Conservation (phyloP, 1,140 invertebrate species). For the Drosophila micromelanica region DNA sequence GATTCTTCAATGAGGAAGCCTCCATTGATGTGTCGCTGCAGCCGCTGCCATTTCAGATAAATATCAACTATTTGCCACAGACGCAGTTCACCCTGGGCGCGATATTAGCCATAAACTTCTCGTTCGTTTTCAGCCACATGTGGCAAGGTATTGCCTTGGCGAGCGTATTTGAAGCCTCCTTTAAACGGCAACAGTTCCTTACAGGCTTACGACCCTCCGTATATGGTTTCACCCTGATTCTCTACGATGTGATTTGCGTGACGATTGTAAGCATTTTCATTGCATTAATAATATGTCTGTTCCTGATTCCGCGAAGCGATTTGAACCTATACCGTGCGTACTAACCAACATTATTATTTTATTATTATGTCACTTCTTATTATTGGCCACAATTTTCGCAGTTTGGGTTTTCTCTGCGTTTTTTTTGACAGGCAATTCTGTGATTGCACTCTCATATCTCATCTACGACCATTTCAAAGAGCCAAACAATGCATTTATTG, state of each 20-base stretch:
- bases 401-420: constrained; percentile 24
- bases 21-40: constrained; percentile 55
- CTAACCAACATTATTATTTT: neutral
- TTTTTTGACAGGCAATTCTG: constrained; percentile 10
- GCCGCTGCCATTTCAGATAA: constrained; percentile 35
- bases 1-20: constrained; percentile 42
- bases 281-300: constrained; percentile 8
- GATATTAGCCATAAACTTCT: constrained; percentile 36
- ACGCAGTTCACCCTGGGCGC: constrained; percentile 24
- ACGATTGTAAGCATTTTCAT: neutral
- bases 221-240: neutral
- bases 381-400: constrained; percentile 5
- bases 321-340: constrained; percentile 23
- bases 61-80: constrained; percentile 32
- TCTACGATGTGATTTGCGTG: constrained; percentile 2
- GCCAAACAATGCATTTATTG: constrained; percentile 20
- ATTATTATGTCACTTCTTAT: neutral
- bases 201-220: constrained; percentile 25
- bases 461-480: constrained; percentile 4
- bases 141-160: constrained; percentile 25
- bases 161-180: constrained; percentile 15
- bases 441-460: constrained; percentile 35
- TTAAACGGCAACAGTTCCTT: constrained; percentile 57
- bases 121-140: constrained; percentile 30
- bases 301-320: constrained; percentile 36